Percentiles rank a stretch among this genome's conserved stretches.
Conservation (phyloP, 2,797 vertebrate genomes). For the Leptoclinus maculatus region DNA sequence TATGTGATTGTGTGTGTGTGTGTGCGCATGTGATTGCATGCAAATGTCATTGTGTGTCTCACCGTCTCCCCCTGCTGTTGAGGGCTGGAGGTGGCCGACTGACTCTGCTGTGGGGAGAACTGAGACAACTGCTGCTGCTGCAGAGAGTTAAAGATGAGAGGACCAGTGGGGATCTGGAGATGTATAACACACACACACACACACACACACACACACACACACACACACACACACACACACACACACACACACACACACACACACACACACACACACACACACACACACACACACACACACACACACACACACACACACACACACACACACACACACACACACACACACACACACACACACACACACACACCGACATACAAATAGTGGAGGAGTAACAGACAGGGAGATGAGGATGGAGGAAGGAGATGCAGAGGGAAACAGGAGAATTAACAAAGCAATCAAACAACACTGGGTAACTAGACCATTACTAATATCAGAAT, state of each 20-base stretch:
- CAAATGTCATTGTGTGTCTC: constrained; percentile 52
- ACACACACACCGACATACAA: no score
- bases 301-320: constrained; percentile 42
- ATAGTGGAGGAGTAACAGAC: constrained; percentile 22
- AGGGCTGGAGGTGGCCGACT: constrained; percentile 86
- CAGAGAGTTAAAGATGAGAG: constrained; percentile 91
- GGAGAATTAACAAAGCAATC: constrained; percentile 59
- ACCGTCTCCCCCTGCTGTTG: constrained; percentile 90
- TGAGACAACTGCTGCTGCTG: constrained; percentile 90
- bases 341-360: no score
- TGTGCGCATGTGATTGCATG: background rate
- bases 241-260: constrained; percentile 41
- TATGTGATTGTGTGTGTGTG: background rate
- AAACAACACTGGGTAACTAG: constrained; percentile 31
- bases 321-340: constrained; percentile 9
- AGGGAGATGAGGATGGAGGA: constrained; percentile 7
- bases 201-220: constrained; percentile 34
- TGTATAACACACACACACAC: constrained; percentile 42
- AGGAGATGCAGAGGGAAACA: constrained; percentile 16
- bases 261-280: constrained; percentile 37
- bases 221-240: constrained; percentile 33
- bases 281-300: constrained; percentile 35
- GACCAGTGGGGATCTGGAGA: constrained; percentile 88
- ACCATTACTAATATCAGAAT: constrained; percentile 13
- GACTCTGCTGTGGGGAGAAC: constrained; percentile 90